Evolutionary conservation across 2,797 vertebrate genomes (phyloP), one percentile per base, ranked within the genome.

Genomic region (Spheniscus humboldti): DNA sequence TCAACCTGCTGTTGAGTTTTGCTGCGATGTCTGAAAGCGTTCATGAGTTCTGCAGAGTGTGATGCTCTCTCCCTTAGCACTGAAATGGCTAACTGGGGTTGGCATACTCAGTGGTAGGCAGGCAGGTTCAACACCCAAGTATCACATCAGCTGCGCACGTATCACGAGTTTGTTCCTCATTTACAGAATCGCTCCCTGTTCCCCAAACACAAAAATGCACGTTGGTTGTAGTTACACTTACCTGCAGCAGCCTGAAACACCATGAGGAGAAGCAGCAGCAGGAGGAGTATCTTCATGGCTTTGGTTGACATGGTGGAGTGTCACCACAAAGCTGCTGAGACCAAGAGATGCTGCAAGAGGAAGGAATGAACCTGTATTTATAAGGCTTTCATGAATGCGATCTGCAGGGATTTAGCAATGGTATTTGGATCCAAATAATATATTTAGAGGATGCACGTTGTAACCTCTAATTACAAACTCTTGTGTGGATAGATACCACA

Each of bases 121-220:
- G 64, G 25, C 10, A 28, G 62, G 39, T 27, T 35, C 52, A 6
- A 18, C 4, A 9, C 10, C 25, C n/a, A 12, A 24, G 13, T 16
- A 11, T 27, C 41, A 6, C 23, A 22, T 23, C 53, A 53, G 25
- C 52, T 62, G 31, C 2, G 2, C 27, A 3, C 3, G 0, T 18
- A 25, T 48, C 57, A 20, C 11, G 4, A 41, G 56, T 25, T 33
- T 7, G 1, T 59, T 33, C n/a, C 24, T 57, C 25, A 2, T 22
- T 57, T 59, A n/a, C 27, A 53, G 33, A 31, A 30, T 47, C 6
- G 0, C 14, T 62, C 41, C 62, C 25, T 10, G 4, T 28, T 80
- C 43, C 57, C 57, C 57, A 48, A n/a, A 55, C 10, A 20, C 31
- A 56, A 55, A 76, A 60, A 55, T 5, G 14, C 50, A 31, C 5